A percentile compares a stretch with the other conserved stretches of the same genome.
These are phyloP conservation scores for Pseudolaguvia tuberculata DNA, from an alignment of 2,113 vertebrate genomes.

Conservation along the genomic window DNA sequence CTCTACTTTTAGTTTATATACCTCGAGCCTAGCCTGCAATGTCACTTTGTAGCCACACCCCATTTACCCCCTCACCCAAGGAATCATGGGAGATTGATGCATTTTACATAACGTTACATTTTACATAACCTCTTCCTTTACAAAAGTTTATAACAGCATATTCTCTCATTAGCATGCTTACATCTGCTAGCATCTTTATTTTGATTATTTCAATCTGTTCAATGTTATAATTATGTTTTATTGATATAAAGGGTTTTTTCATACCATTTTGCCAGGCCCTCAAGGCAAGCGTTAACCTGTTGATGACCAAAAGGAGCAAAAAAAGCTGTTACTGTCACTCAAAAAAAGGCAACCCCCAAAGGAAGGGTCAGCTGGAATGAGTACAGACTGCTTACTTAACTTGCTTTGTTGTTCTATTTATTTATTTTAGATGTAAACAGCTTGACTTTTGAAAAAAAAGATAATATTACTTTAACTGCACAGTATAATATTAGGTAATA, in stretches of 20 bases:
- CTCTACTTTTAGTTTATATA: slow-evolving; percentile 82
- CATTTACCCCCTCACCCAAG: slow-evolving; percentile 65
- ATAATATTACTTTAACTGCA: neutral
- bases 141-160: slow-evolving; percentile 66
- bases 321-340: slow-evolving; percentile 66
- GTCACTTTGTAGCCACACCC: slow-evolving; percentile 47
- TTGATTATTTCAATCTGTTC: neutral
- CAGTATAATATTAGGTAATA: no score
- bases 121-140: slow-evolving; percentile 59
- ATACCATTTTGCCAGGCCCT: slow-evolving; percentile 23
- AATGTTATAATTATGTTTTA: neutral
- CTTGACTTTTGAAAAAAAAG: neutral
- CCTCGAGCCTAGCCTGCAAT: slow-evolving; percentile 76
- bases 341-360: slow-evolving; percentile 45
- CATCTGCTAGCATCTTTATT: neutral
- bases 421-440: neutral
- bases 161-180: slow-evolving; percentile 4
- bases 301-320: slow-evolving; percentile 54
- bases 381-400: slow-evolving; percentile 31
- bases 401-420: slow-evolving; percentile 18
- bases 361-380: slow-evolving; percentile 41
- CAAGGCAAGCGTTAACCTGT: slow-evolving; percentile 47
- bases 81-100: slow-evolving; percentile 67
- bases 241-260: slow-evolving; percentile 11
- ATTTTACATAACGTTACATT: slow-evolving; percentile 66